Evolutionary conservation across 2,113 vertebrate species (phyloP), one percentile per base, ranked within the genome.

Genomic region (Anoplopoma fimbria): DNA sequence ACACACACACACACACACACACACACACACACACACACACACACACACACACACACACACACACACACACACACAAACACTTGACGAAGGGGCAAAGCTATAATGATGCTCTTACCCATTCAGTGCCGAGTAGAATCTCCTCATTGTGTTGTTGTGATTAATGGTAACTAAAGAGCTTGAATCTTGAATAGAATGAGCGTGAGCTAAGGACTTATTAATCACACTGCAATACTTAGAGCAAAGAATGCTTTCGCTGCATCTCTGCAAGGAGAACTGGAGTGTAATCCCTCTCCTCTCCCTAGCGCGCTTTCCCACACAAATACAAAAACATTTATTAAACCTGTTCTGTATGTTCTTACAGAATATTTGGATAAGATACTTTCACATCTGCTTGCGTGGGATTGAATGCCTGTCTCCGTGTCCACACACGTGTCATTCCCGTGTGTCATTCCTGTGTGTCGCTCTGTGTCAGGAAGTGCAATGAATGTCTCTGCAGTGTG

Each of bases 71-170:
- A n/a, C 60, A 69, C 34, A 34, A 31, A 33, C 71, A 81, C 82
- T 79, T 58, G 76, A 85, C 14, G 25, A 72, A 81, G 65, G 74
- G 74, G n/a, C n/a, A 70, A 23, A 45, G 68, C 81, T 27, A n/a
- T 92, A 88, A 90, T 90, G 81, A 85, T 68, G 88, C 90, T 86
- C 70, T 88, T 79, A 77, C 71, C 88, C 70, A 83, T 85, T 87
- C 61, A 63, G 12, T 4, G 70, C 64, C 21, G 75, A 69, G 69
- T 65, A 75, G 71, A 82, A 61, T 77, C 79, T 84, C 72, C 69
- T 82, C 55, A 58, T 87, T 87, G 77, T 90, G 84, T 72, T 85
- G 29, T 53, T 67, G 51, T 87, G 90, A 90, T 92, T 89, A 83
- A 91, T 87, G 83, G 58, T 19, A 85, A 68, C 72, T 42, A 74